A percentile compares a stretch with the other conserved stretches of the same genome.
Evolutionary conservation across 2,797 vertebrate species (phyloP).

Genomic region (Coracias cyanogaster): DNA sequence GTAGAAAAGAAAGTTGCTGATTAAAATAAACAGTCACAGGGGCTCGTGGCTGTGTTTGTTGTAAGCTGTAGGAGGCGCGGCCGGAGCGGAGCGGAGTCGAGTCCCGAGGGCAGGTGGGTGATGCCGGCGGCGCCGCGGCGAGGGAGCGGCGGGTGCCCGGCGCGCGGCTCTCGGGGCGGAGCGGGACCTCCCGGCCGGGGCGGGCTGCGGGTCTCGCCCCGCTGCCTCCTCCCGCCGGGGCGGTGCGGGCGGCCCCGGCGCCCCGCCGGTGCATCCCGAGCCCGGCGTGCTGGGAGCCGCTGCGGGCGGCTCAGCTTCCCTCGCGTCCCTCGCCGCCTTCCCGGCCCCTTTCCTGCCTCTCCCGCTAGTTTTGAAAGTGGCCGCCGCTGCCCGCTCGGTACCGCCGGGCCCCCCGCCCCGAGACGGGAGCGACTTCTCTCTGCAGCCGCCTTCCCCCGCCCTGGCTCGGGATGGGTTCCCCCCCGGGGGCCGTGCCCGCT

Average conservation of each 20-base stretch:
- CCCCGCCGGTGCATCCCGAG: not conserved
- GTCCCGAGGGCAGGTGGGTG: not conserved
- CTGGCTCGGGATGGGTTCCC: accelerated
- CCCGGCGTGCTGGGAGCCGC: not conserved
- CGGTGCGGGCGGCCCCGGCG: not conserved
- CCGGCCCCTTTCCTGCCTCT: not conserved
- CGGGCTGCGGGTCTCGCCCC: not conserved
- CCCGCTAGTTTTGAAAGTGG: not conserved
- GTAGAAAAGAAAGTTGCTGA: too few relatives aligned
- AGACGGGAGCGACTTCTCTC: not conserved
- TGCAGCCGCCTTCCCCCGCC: accelerated
- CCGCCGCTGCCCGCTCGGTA: not conserved
- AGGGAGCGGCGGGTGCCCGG: not conserved
- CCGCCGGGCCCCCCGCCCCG: not conserved
- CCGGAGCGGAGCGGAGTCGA: not conserved
- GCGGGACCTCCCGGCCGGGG: not conserved
- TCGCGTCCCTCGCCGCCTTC: not conserved
- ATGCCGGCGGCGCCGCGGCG: not conserved
- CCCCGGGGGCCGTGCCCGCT: too few relatives aligned
- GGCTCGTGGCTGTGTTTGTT: too few relatives aligned
- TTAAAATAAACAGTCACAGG: too few relatives aligned
- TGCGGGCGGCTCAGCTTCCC: not conserved
- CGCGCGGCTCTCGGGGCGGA: not conserved
- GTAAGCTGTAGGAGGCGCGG: too few relatives aligned
- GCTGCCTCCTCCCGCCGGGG: not conserved